Base-by-base conservation (phyloP, 2,113 vertebrate species). In the Cephalopterus ornatus region DNA sequence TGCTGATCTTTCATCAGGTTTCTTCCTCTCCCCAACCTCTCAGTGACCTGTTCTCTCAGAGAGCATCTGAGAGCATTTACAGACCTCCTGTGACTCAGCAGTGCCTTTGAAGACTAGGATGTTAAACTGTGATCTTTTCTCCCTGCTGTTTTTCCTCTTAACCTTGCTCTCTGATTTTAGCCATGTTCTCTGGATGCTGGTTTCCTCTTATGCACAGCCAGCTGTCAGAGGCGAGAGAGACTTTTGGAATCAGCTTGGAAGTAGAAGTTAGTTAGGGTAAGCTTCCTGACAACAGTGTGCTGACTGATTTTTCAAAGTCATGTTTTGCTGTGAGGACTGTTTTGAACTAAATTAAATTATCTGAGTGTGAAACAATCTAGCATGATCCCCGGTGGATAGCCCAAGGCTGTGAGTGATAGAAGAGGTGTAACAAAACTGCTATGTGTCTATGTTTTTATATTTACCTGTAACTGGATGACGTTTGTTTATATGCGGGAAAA, bases 81-180 rank as follows among this genome's bases (percentile, higher is more conserved):
- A 92, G 88, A 86, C 63, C 63, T 89, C 78, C 82, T 92, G 47
- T 85, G 92, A 94, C 63, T 93, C 56, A 71, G 70, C 21, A 74
- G 68, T 74, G 18, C 39, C 83, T 97, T 90, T 92, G 59, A 96
- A 85, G 68, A 73, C 46, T 44, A 32, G 46, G 63, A 93, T 90
- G 75, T 93, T 83, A 92, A 94, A 70, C 79, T 75, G 35, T 49
- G 37, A 55, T 88, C 41, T 70, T 63, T 93, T 82, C 47, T 30
- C 27, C 65, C 72, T 90, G 85, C 72, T 88, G 56, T 52, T 94
- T 85, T 93, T 50, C 47, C 56, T 93, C 75, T 94, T 84, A 81
- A 59, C 85, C 75, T 86, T 71, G 6, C 26, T 88, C 49, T 89
- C 59, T 65, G 79, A 85, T 86, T 88, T 91, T 24, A 86, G 20